Percentiles rank a stretch among this genome's conserved stretches.
Conservation (phyloP, 2,888 invertebrate species). For the Apomyelois bistriatella region DNA sequence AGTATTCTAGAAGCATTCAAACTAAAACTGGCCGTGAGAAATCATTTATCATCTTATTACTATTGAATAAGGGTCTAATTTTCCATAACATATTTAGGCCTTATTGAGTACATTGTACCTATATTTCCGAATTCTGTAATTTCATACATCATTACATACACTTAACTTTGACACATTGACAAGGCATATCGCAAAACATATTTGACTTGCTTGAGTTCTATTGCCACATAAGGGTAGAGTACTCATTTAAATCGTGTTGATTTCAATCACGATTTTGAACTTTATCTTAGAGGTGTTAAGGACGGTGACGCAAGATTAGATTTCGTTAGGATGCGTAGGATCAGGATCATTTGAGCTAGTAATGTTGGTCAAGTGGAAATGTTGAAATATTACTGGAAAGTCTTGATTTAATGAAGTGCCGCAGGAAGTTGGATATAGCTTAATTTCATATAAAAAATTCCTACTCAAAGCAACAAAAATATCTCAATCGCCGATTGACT, state of each 20-base stretch:
- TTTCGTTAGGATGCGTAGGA: constrained; percentile 6
- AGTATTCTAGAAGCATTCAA: not conserved
- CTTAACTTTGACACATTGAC: constrained; percentile 5
- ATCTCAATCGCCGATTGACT: no score
- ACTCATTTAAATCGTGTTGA: not conserved
- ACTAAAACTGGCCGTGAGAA: no score
- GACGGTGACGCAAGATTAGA: not conserved
- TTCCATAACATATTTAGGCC: not conserved
- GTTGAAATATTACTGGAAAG: constrained; percentile 1
- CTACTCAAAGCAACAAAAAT: no score
- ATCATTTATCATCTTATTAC: no score
- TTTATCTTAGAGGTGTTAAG: not conserved
- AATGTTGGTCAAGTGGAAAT: constrained; percentile 1
- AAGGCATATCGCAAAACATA: not conserved
- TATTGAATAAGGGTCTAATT: not conserved
- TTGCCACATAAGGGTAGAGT: constrained; percentile 5
- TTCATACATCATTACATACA: not conserved
- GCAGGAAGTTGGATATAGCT: no score
- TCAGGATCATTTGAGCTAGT: not conserved
- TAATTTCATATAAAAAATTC: no score
- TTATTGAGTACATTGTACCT: not conserved
- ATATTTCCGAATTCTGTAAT: not conserved
- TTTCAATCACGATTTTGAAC: not conserved
- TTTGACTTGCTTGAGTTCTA: not conserved
- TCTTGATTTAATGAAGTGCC: not conserved